Percentiles rank a stretch among this genome's conserved stretches.
These are phyloP conservation scores for Mythimna lalbum DNA, from an alignment of 2,888 invertebrate species.

Conservation along the genomic window DNA sequence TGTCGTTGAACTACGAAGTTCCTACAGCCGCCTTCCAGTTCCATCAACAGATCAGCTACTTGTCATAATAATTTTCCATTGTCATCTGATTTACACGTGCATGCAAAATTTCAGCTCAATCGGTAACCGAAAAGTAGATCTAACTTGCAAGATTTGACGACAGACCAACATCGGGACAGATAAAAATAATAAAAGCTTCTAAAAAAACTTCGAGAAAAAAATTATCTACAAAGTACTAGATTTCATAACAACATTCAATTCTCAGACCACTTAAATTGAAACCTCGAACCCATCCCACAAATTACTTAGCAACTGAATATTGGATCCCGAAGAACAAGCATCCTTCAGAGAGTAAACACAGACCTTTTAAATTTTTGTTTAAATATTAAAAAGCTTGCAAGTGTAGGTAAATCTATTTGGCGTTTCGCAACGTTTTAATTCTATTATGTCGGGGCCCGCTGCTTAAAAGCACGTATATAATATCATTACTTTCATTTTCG, in stretches of 20 bases:
- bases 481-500: slow-evolving; percentile 80
- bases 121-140: no score
- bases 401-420: slow-evolving; percentile 65
- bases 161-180: no score
- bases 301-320: slow-evolving; percentile 45
- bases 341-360: slow-evolving; percentile 51
- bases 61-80: no score
- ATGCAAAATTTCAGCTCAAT: no score
- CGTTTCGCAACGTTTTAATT: slow-evolving; percentile 76
- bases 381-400: slow-evolving; percentile 67
- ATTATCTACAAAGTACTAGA: no score
- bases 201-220: no score
- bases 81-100: no score
- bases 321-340: slow-evolving; percentile 51
- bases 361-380: slow-evolving; percentile 63
- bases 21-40: no score
- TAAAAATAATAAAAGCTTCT: no score
- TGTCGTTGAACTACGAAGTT: no score
- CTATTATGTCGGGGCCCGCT: slow-evolving; percentile 73
- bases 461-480: slow-evolving; percentile 82
- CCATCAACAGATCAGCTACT: no score
- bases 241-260: slow-evolving; percentile 37
- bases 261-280: slow-evolving; percentile 14
- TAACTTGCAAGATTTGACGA: no score
- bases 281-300: slow-evolving; percentile 26